A percentile compares a stretch with the other conserved stretches of the same genome.
phyloP scores from a whole-genome alignment of 2,797 vertebrate genomes.

The Trachurus trachurus region DNA sequence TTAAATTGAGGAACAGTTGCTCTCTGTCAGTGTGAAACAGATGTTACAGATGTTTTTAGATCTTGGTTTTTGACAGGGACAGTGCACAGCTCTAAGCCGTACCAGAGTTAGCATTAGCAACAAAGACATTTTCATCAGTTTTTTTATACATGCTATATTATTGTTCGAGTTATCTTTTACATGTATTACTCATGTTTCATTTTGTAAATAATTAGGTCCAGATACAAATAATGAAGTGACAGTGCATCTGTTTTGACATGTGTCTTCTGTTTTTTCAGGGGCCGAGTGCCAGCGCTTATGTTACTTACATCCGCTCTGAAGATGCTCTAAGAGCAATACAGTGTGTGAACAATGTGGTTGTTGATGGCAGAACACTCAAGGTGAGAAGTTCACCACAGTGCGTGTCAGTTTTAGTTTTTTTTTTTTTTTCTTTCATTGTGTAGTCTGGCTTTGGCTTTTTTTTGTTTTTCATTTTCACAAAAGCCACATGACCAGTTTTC shows the following conservation, averaged over 20 bases:
- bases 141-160: neutral
- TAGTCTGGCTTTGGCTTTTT: neutral
- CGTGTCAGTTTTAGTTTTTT: neutral
- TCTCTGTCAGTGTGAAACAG: neutral
- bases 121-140: too few species aligned
- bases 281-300: slow-evolving; percentile 98
- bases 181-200: too few species aligned
- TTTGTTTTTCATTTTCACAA: slow-evolving; percentile 2
- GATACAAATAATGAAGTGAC: neutral
- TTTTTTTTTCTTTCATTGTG: neutral
- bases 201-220: too few species aligned
- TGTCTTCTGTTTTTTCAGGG: slow-evolving; percentile 85
- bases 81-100: too few species aligned
- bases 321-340: slow-evolving; percentile 99
- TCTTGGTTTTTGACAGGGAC: too few species aligned
- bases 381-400: slow-evolving; percentile 74
- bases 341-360: slow-evolving; percentile 99
- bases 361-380: slow-evolving; percentile 99
- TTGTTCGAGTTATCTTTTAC: neutral
- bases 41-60: neutral
- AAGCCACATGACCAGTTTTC: neutral
- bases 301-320: slow-evolving; percentile 99
- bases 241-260: slow-evolving; percentile 26
- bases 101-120: too few species aligned
- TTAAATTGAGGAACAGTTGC: neutral